phyloP scores from a whole-genome alignment of 2,797 vertebrate genomes.

The Oreortyx pictus region DNA sequence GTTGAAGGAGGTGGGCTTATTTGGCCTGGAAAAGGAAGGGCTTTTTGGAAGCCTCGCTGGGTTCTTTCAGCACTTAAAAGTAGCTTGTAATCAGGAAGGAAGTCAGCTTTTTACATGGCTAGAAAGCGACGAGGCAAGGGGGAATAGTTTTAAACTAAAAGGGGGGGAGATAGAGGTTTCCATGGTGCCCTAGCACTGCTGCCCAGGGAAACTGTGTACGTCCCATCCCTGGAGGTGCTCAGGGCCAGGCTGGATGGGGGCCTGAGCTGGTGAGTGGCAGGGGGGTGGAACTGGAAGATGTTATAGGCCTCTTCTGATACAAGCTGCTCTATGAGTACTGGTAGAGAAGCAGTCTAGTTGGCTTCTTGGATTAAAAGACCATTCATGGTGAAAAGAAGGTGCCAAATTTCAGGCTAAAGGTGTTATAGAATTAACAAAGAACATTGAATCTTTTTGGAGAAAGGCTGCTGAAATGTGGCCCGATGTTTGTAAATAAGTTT shows the following conservation, averaged over 20 bases:
- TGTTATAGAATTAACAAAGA: not conserved
- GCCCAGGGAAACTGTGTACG: not conserved
- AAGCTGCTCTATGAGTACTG: not conserved
- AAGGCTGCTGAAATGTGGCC: not conserved
- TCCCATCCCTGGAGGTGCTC: not conserved
- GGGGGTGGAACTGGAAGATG: not conserved
- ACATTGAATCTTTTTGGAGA: fast-evolving
- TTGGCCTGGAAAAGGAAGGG: not conserved
- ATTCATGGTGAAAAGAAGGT: not conserved
- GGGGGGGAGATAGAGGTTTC: not conserved
- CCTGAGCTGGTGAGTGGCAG: not conserved
- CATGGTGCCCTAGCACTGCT: not conserved
- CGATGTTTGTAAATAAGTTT: not conserved
- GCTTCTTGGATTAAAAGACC: not conserved
- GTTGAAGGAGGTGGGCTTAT: not conserved
- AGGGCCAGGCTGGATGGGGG: not conserved
- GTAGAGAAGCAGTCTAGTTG: not conserved
- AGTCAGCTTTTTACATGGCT: not conserved
- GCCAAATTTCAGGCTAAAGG: not conserved
- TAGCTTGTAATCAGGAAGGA: not conserved
- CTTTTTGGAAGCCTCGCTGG: not conserved
- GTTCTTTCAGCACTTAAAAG: not conserved
- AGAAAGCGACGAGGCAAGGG: not conserved
- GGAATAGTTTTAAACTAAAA: not conserved
- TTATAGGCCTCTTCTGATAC: not conserved